Base-by-base conservation (phyloP, 2,113 vertebrate species). In the Chaetura pelagica region DNA sequence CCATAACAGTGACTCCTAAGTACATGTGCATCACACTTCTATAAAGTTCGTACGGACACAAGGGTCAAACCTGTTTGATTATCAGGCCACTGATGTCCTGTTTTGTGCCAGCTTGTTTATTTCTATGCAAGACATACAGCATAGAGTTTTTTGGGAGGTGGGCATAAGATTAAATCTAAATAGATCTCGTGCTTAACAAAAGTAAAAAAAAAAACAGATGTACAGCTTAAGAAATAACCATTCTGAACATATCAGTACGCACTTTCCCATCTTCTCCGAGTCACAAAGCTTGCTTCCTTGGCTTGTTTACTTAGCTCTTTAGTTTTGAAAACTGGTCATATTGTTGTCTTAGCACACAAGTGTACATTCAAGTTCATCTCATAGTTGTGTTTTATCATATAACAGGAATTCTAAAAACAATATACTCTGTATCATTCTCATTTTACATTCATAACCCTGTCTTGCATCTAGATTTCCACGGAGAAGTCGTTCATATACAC, bases 41-140 rank as follows among this genome's bases (percentile, higher is more conserved):
- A 80, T 94, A 97, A 93, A 97, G 93, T 92, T 97, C 7, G 5
- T 97, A 97, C 97, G 96, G 97, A 98, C 97, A 98, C 95, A 96
- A 97, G 94, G 93, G 94, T 98, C 98, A 98, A 98, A 98, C 98
- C 97, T 98, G 97, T 97, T 98, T 96, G 97, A 97, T 97, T 98
- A 98, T 97, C 97, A 97, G 98, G 97, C 97, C 97, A 96, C 96
- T 97, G 98, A 97, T 97, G 94, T 98, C 97, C 96, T 97, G 97
- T 95, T 97, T 97, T 96, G 96, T 98, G 97, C 94, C 98, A 98
- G 97, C 97, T 97, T 97, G 98, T 97, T 98, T 98, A 97, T 97
- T 97, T 98, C 98, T 98, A 98, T 97, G 97, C 97, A 98, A 98
- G 98, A 98, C 98, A 98, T 98, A 98, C 95, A 98, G 98, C 97